Conservation (phyloP, 2,888 invertebrate genomes). For the Axea sp. region DNA sequence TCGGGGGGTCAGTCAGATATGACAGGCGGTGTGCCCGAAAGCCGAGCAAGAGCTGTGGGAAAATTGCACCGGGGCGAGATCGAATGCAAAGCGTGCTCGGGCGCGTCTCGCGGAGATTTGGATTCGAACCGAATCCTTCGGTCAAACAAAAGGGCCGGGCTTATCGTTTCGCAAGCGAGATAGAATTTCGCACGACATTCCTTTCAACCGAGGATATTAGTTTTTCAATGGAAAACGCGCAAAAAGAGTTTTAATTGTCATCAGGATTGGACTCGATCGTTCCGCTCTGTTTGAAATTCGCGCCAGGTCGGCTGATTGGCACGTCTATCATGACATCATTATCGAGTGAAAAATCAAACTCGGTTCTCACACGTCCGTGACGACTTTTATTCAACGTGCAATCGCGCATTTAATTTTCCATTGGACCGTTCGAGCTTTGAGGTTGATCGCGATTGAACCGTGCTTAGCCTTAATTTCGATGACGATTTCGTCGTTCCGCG, state of each 20-base stretch:
- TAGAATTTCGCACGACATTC: slow-evolving; percentile 7
- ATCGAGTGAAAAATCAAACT: too few species aligned
- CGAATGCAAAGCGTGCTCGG: slow-evolving; percentile 61
- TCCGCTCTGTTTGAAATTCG: slow-evolving; percentile 10
- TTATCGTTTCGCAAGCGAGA: slow-evolving; percentile 28
- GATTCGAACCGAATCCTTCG: slow-evolving; percentile 47
- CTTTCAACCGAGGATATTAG: neutral
- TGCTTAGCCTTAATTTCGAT: too few species aligned
- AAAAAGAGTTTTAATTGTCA: slow-evolving; percentile 14
- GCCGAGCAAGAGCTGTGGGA: slow-evolving; percentile 19
- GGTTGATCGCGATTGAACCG: too few species aligned
- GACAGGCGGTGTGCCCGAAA: slow-evolving; percentile 24
- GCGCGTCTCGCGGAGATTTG: slow-evolving; percentile 60
- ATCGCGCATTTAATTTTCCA: too few species aligned
- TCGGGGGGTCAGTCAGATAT: slow-evolving; percentile 40
- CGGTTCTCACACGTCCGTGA: too few species aligned
- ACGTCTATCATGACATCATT: neutral
- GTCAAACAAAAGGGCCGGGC: slow-evolving; percentile 43
- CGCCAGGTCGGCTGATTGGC: slow-evolving; percentile 2
- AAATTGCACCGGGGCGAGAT: slow-evolving; percentile 9
- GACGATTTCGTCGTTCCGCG: too few species aligned
- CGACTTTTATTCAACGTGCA: too few species aligned
- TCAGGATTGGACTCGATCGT: slow-evolving; percentile 4
- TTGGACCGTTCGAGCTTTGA: too few species aligned
- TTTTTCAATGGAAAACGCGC: neutral